These are phyloP conservation scores for Corydoras sp. DNA, from an alignment of 2,113 vertebrate species.

Conservation along the genomic window DNA sequence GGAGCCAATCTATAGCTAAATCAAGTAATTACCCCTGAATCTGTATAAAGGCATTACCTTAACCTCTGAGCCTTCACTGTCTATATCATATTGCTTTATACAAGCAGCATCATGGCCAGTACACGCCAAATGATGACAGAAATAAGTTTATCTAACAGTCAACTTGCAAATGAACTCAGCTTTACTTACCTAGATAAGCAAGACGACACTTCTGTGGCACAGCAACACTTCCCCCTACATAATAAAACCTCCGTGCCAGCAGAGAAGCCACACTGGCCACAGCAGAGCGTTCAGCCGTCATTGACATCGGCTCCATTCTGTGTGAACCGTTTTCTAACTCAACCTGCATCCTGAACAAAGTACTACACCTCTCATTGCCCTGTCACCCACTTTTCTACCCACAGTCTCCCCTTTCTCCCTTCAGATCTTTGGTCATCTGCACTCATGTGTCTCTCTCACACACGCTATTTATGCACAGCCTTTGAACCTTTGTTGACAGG, in stretches of 20 bases:
- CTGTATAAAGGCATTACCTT: too few relatives aligned
- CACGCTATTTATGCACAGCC: slow-evolving; percentile 34
- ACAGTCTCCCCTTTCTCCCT: slow-evolving; percentile 1
- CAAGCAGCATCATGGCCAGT: too few relatives aligned
- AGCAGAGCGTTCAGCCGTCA: slow-evolving; percentile 36
- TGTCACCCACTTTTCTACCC: slow-evolving; percentile 37
- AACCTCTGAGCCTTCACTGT: too few relatives aligned
- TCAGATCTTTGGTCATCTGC: slow-evolving; percentile 48
- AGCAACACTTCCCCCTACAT: slow-evolving; percentile 66
- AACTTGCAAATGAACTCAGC: too few relatives aligned
- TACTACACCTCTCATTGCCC: slow-evolving; percentile 28
- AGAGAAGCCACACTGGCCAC: slow-evolving; percentile 57
- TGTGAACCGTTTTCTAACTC: slow-evolving; percentile 16
- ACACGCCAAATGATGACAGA: too few relatives aligned
- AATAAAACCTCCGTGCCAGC: slow-evolving; percentile 63
- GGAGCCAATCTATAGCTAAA: too few relatives aligned
- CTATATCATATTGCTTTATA: too few relatives aligned
- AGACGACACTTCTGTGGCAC: slow-evolving; percentile 66
- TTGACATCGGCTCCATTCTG: slow-evolving; percentile 43
- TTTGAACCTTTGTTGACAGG: slow-evolving; percentile 48
- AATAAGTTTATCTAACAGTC: too few relatives aligned
- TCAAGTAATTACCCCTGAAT: too few relatives aligned
- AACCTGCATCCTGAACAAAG: slow-evolving; percentile 7
- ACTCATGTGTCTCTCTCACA: slow-evolving; percentile 38
- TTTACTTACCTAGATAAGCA: slow-evolving; percentile 67